A percentile compares a stretch with the other conserved stretches of the same genome.
Conservation (phyloP, 2,797 vertebrate genomes). For the Phrynocephalus guinanensis region DNA sequence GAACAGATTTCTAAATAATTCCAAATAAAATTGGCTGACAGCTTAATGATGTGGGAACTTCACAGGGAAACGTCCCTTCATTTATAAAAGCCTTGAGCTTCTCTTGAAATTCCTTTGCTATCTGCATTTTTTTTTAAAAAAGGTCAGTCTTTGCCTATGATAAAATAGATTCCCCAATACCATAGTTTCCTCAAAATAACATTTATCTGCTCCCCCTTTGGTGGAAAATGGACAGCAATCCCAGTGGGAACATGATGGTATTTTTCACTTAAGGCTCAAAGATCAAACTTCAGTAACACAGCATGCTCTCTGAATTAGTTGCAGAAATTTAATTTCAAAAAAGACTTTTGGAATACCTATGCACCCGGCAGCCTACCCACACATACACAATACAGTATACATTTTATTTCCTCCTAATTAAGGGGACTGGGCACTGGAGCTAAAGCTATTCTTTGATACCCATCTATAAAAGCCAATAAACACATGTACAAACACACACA, state of each 20-base stretch:
- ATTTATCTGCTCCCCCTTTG: neutral
- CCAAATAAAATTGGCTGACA: neutral
- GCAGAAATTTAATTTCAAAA: slow-evolving; percentile 6
- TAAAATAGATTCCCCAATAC: neutral
- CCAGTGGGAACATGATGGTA: neutral
- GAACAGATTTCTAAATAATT: neutral
- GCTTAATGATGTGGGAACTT: neutral
- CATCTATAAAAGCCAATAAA: slow-evolving; percentile 4
- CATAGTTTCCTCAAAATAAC: neutral
- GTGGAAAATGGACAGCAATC: neutral
- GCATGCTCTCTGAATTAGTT: neutral
- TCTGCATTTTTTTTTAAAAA: neutral
- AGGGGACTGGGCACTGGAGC: neutral
- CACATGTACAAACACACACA: neutral
- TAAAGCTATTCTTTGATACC: neutral
- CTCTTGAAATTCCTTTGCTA: neutral
- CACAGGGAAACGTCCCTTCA: neutral
- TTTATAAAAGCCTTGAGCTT: neutral
- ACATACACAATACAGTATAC: neutral
- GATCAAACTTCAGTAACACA: neutral
- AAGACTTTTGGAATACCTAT: neutral
- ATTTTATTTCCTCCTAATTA: neutral
- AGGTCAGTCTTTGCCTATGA: neutral
- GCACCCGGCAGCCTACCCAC: neutral
- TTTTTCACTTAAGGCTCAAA: neutral